A percentile compares a stretch with the other conserved stretches of the same genome.
phyloP scores from a whole-genome alignment of 2,888 invertebrate genomes.

The Dryobotodes eremita region DNA sequence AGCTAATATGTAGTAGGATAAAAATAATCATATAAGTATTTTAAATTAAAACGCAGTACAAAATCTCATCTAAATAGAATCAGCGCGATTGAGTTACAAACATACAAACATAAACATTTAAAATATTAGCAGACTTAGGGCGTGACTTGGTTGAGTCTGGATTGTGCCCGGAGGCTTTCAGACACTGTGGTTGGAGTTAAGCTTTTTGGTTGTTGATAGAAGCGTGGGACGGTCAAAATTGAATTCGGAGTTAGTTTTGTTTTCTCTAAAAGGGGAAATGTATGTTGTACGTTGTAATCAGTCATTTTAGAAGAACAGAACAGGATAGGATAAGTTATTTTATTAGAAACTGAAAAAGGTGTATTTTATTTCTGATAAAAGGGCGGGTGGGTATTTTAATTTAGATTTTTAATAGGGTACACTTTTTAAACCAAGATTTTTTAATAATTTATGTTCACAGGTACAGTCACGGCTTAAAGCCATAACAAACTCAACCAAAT shows the following conservation, averaged over 20 bases:
- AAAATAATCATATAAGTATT: not conserved
- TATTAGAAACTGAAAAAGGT: not conserved
- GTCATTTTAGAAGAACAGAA: too few relatives aligned
- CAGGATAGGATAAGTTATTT: not conserved
- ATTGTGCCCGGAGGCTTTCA: conserved; percentile 20
- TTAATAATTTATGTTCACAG: not conserved
- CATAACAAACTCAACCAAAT: conserved; percentile 5
- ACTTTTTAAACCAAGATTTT: not conserved
- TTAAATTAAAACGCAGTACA: not conserved
- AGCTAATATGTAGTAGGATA: too few relatives aligned
- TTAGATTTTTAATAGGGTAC: not conserved
- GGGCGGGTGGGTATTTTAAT: not conserved
- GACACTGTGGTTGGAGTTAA: conserved; percentile 13
- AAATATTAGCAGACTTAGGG: not conserved
- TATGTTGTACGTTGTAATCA: not conserved
- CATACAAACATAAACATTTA: not conserved
- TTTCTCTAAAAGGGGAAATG: not conserved
- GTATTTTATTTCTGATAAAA: not conserved
- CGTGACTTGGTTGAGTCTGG: conserved; percentile 1
- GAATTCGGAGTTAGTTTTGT: conserved; percentile 33
- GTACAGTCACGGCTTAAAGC: not conserved
- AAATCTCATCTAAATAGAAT: not conserved
- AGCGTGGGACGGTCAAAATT: conserved; percentile 24
- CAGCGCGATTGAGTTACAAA: not conserved
- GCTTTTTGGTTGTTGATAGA: conserved; percentile 10